Evolutionary conservation across 2,888 invertebrate genomes (phyloP).

Genomic region (Deilephila porcellus): DNA sequence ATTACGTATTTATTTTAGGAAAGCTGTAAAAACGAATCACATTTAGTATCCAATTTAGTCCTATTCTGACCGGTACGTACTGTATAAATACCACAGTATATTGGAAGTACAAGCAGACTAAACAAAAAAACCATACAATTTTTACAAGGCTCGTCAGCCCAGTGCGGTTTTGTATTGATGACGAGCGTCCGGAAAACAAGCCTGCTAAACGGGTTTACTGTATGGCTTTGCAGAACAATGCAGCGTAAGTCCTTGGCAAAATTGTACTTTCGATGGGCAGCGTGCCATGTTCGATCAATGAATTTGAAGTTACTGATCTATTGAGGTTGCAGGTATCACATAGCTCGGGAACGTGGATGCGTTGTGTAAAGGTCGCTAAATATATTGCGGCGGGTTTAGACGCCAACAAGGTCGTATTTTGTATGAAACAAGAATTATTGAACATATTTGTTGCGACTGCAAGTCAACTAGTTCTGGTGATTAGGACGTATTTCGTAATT

Average conservation of each 20-base stretch:
- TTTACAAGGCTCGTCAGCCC: conserved; percentile 38
- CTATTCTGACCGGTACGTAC: neutral
- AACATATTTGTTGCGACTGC: neutral
- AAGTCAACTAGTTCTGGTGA: neutral
- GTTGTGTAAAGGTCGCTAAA: conserved; percentile 4
- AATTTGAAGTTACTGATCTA: conserved; percentile 23
- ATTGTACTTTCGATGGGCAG: conserved; percentile 38
- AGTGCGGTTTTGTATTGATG: conserved; percentile 42
- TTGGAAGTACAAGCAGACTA: neutral
- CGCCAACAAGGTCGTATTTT: neutral
- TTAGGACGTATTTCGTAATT: neutral
- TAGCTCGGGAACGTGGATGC: neutral
- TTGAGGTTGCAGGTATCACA: conserved; percentile 9
- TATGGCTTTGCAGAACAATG: conserved; percentile 61
- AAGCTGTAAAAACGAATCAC: neutral
- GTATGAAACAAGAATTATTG: neutral
- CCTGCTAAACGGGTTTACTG: conserved; percentile 60
- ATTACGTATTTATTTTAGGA: too few species aligned
- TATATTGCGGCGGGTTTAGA: conserved; percentile 19
- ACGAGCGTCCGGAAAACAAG: conserved; percentile 61
- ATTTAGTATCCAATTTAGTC: neutral
- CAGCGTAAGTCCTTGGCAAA: conserved; percentile 49
- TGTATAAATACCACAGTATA: neutral
- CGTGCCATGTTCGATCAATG: conserved; percentile 33
- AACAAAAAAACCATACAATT: conserved; percentile 36